These are phyloP conservation scores for Nasonia oneida DNA, from an alignment of 2,888 invertebrate genomes.

Conservation along the genomic window DNA sequence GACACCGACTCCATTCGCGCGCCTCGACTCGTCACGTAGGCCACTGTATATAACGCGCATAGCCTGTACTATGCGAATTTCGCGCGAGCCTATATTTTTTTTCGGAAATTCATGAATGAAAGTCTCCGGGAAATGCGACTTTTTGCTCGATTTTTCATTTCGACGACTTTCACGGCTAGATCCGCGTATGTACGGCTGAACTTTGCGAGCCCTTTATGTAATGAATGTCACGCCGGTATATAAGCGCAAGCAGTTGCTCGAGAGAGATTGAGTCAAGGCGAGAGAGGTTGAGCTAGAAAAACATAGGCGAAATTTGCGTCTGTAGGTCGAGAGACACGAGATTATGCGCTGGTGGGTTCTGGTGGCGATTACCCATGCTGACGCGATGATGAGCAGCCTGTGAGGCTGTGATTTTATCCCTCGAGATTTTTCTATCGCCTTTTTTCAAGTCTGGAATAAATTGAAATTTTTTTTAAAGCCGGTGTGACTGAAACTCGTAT, in stretches of 20 bases:
- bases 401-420: not conserved
- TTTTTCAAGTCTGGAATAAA: too few relatives aligned
- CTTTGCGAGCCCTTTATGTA: constrained; percentile 67
- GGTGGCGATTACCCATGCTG: not conserved
- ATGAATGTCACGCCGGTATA: constrained; percentile 68
- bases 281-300: not conserved
- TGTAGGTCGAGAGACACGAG: not conserved
- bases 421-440: too few relatives aligned
- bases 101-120: not conserved
- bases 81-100: constrained; percentile 2
- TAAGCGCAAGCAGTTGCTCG: not conserved
- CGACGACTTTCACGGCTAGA: not conserved
- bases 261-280: constrained; percentile 5
- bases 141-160: not conserved
- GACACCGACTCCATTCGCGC: constrained; percentile 72
- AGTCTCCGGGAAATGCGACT: not conserved
- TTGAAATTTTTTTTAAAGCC: too few relatives aligned
- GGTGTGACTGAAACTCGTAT: too few relatives aligned
- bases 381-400: not conserved
- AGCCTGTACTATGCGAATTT: not conserved
- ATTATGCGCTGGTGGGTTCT: not conserved
- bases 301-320: not conserved
- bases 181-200: not conserved
- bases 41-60: constrained; percentile 64
- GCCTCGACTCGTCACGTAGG: constrained; percentile 75